These are phyloP conservation scores for Drosophila lacicola DNA, from an alignment of 2,888 invertebrate species.

Conservation along the genomic window DNA sequence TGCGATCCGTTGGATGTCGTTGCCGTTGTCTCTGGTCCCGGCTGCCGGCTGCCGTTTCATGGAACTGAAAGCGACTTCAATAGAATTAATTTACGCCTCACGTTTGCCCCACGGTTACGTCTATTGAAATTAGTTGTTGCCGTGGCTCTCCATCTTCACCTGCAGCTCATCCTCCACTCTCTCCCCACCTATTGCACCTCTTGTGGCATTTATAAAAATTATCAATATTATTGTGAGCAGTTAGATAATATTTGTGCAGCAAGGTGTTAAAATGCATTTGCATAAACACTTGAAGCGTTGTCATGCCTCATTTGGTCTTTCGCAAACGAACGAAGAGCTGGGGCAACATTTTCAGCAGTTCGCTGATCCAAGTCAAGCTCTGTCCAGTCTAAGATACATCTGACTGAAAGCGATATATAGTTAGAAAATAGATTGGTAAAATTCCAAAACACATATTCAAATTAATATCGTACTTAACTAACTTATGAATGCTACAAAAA, in stretches of 20 bases:
- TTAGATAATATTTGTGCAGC: conserved; percentile 71
- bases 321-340: conserved; percentile 23
- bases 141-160: conserved; percentile 15
- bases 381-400: not conserved
- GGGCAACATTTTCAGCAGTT: not conserved
- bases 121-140: conserved; percentile 21
- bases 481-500: too few relatives aligned
- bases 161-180: not conserved
- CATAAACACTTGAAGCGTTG: conserved; percentile 81
- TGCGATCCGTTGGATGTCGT: conserved; percentile 35
- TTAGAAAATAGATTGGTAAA: too few relatives aligned
- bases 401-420: too few relatives aligned
- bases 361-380: not conserved
- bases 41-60: conserved; percentile 56
- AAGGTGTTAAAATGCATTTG: conserved; percentile 84
- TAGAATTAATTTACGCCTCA: conserved; percentile 84
- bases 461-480: too few relatives aligned
- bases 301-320: conserved; percentile 65
- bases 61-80: conserved; percentile 81
- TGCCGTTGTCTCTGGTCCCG: conserved; percentile 7
- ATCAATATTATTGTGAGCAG: conserved; percentile 77
- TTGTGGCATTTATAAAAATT: conserved; percentile 69
- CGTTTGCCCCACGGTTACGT: conserved; percentile 65
- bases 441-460: too few relatives aligned
- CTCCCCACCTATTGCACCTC: not conserved